Percentiles rank a stretch among this genome's conserved stretches.
These are phyloP conservation scores for Amphipyra tragopoginis DNA, from an alignment of 2,888 invertebrate genomes.

Conservation along the genomic window DNA sequence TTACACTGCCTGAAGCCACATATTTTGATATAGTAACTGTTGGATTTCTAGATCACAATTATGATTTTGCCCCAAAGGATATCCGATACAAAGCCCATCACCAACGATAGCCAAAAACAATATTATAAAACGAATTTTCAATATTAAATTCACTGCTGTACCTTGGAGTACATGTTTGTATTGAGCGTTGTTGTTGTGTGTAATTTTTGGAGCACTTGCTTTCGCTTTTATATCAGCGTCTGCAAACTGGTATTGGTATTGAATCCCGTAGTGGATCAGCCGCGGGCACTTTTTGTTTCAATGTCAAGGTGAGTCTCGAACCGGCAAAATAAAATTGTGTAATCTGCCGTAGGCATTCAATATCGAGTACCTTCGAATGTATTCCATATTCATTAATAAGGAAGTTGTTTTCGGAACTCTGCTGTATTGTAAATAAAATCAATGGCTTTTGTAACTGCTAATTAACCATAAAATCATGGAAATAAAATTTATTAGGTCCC, in stretches of 20 bases:
- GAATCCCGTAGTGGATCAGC: conserved; percentile 65
- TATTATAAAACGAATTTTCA: conserved; percentile 18
- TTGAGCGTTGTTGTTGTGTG: conserved; percentile 76
- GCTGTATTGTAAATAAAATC: conserved; percentile 23
- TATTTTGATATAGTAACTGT: not conserved
- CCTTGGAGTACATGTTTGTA: conserved; percentile 87
- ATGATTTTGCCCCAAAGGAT: not conserved
- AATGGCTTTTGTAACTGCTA: conserved; percentile 8
- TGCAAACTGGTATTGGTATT: conserved; percentile 78
- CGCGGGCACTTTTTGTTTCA: conserved; percentile 77
- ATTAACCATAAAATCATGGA: conserved; percentile 6
- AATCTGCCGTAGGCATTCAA: conserved; percentile 54
- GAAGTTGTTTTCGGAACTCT: conserved; percentile 66
- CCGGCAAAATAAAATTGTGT: conserved; percentile 65
- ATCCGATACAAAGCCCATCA: not conserved
- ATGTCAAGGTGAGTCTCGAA: conserved; percentile 79
- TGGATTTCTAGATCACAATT: not conserved
- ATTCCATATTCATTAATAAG: conserved; percentile 48
- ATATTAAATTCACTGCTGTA: conserved; percentile 63
- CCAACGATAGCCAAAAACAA: not conserved
- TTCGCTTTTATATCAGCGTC: conserved; percentile 83
- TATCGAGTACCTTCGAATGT: conserved; percentile 29
- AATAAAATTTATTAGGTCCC: conserved; percentile 3
- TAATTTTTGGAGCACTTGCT: conserved; percentile 81
- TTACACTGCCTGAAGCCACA: conserved; percentile 1